A percentile compares a stretch with the other conserved stretches of the same genome.
Conservation (phyloP, 2,888 invertebrate genomes). For the Iphiclides podalirius region DNA sequence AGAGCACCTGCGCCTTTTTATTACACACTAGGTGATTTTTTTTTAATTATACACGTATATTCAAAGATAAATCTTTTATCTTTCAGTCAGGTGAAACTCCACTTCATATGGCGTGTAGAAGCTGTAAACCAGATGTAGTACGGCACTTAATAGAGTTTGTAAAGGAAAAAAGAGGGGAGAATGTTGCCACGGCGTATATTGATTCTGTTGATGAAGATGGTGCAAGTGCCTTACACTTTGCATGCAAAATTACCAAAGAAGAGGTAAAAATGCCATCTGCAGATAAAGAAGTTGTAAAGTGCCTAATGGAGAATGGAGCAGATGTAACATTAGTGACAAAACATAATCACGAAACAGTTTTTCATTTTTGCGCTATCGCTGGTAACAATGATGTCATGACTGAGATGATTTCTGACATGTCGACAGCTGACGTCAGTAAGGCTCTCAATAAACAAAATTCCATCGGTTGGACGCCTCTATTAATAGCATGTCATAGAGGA, state of each 20-base stretch:
- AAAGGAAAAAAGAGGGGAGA: constrained; percentile 86
- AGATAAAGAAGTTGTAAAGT: constrained; percentile 92
- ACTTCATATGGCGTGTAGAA: constrained; percentile 94
- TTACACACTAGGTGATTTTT: no score
- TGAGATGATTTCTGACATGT: constrained; percentile 96
- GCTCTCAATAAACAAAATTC: constrained; percentile 96
- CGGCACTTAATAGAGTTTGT: constrained; percentile 91
- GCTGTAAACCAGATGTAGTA: constrained; percentile 92
- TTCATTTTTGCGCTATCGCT: constrained; percentile 96
- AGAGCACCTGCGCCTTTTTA: no score
- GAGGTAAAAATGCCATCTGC: constrained; percentile 87
- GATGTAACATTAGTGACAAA: constrained; percentile 92
- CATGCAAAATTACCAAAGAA: constrained; percentile 92
- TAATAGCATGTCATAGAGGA: constrained; percentile 97
- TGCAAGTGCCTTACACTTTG: constrained; percentile 96
- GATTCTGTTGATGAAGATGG: constrained; percentile 95
- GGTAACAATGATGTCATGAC: constrained; percentile 97
- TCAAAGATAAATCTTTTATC: no score
- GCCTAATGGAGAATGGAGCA: constrained; percentile 94
- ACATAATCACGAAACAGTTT: constrained; percentile 94
- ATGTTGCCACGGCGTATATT: constrained; percentile 90
- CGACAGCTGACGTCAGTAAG: constrained; percentile 93
- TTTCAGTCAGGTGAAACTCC: constrained; percentile 95
- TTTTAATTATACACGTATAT: no score
- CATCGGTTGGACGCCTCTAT: constrained; percentile 97